Percentiles rank a stretch among this genome's conserved stretches.
These are phyloP conservation scores for Aphelenchoides avenae DNA, from an alignment of 1,140 invertebrate genomes.

Conservation along the genomic window DNA sequence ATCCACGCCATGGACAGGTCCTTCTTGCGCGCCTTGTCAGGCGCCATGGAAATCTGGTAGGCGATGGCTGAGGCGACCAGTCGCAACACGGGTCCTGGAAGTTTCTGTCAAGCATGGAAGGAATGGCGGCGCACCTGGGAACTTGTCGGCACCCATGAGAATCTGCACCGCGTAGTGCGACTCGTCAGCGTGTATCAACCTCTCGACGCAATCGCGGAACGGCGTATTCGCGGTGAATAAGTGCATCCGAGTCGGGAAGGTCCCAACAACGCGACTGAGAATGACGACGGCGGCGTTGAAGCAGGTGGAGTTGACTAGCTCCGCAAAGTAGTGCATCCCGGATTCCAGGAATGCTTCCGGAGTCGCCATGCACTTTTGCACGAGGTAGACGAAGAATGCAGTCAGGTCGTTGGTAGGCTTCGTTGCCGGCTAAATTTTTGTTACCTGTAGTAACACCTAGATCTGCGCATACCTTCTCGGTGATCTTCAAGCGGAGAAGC, in stretches of 20 bases:
- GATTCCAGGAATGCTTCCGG: constrained; percentile 35
- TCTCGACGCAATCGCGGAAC: constrained; percentile 30
- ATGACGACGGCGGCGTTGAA: constrained; percentile 34
- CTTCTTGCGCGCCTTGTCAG: constrained; percentile 10
- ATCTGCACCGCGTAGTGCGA: constrained; percentile 32
- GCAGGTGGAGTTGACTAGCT: constrained; percentile 36
- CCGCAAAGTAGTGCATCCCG: constrained; percentile 27
- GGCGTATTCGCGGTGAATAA: constrained; percentile 29
- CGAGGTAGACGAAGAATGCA: constrained; percentile 34
- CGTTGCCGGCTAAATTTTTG: constrained; percentile 18
- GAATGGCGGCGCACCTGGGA: constrained; percentile 39
- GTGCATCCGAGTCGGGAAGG: constrained; percentile 18
- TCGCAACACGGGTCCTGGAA: no score
- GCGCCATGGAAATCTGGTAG: constrained; percentile 19
- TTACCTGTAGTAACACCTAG: constrained; percentile 1
- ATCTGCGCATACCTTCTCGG: constrained; percentile 20
- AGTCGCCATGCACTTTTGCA: constrained; percentile 38
- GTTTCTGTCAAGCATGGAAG: no score
- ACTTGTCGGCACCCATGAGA: constrained; percentile 35
- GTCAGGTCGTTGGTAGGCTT: constrained; percentile 43
- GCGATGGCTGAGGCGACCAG: no score
- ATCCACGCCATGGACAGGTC: constrained; percentile 24
- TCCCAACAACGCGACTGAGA: constrained; percentile 18
- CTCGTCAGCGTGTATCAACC: constrained; percentile 35
- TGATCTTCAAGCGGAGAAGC: constrained; percentile 31